Base-by-base conservation (phyloP, 2,113 vertebrate species). In the Odocoileus hemionus region DNA sequence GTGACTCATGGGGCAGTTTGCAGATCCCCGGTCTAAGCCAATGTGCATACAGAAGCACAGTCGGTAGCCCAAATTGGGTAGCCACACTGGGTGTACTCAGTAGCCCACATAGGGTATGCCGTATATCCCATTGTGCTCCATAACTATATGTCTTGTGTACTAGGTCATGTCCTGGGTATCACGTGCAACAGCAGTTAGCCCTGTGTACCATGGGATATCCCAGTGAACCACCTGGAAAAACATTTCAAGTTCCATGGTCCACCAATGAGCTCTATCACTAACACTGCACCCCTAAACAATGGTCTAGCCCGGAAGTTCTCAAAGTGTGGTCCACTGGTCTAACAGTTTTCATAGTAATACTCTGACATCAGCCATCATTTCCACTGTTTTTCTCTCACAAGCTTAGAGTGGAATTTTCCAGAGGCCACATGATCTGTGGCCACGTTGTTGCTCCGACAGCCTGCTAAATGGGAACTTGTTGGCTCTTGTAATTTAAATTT, bases 201-300 rank as follows among this genome's bases (percentile, higher is more conserved):
- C 79, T n/a, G 10, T n/a, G 47, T 52, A n/a, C 30, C 47, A 21
- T 21, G 30, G 79, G 47, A n/a, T 21, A 54, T n/a, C 30, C 79
- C 79, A 52, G 47, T 7, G 54, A 50, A 26, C 45, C 60, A 61
- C 21, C 21, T 47, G 52, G 25, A 45, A 67, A 28, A 26, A 47
- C 1, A 7, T 13, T 33, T 39, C 16, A 23, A 0, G 1, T 25
- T 15, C 50, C 33, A 43, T 0, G 21, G 55, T 47, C 57, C 70
- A 47, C 16, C 82, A 5, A 12, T 6, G 21, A 89, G 16, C 57
- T 30, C 47, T 11, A 61, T 54, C 16, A 2, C 39, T 50, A 12
- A 55, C 14, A 7, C 50, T 7, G 39, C 1, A 19, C 11, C 33
- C 30, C n/a, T 10, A 10, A 39, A 57, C 45, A 28, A 30, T 0